phyloP scores from a whole-genome alignment of 1,140 invertebrate genomes.

The Belonocnema kinseyi region DNA sequence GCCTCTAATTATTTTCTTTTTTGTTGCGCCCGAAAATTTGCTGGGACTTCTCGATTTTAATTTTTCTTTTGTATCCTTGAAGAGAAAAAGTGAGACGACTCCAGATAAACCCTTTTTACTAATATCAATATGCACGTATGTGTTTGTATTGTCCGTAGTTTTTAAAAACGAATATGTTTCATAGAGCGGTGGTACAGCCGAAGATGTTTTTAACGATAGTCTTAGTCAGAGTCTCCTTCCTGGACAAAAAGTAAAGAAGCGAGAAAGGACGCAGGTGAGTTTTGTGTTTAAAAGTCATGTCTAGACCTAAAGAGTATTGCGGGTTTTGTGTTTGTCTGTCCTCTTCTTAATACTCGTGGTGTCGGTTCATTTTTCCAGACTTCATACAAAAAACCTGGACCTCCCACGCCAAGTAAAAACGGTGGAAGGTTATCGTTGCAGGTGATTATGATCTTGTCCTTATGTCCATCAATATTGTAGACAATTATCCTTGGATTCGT shows the following conservation, averaged over 20 bases:
- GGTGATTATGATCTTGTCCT: slow-evolving; percentile 60
- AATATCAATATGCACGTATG: slow-evolving; percentile 2
- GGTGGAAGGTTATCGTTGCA: slow-evolving; percentile 82
- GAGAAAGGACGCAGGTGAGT: slow-evolving; percentile 75
- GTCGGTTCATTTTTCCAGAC: slow-evolving; percentile 71
- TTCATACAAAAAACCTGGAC: slow-evolving; percentile 88
- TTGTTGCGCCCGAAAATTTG: no score
- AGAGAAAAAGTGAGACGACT: no score
- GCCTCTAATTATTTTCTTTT: no score
- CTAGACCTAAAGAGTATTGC: slow-evolving; percentile 12
- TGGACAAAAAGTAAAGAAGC: slow-evolving; percentile 77
- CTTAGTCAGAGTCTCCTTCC: slow-evolving; percentile 78
- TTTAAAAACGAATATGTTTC: slow-evolving; percentile 38
- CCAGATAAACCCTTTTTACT: no score
- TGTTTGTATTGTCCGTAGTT: slow-evolving; percentile 5
- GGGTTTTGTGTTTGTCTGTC: slow-evolving; percentile 40
- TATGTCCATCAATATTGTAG: slow-evolving; percentile 1
- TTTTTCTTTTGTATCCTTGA: no score
- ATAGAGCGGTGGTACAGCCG: slow-evolving; percentile 72
- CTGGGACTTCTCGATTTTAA: no score
- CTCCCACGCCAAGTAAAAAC: slow-evolving; percentile 89
- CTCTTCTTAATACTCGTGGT: not conserved
- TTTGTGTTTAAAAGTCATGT: slow-evolving; percentile 35
- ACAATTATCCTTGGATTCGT: not conserved
- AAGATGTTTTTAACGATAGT: slow-evolving; percentile 78